Evolutionary conservation across 2,797 vertebrate genomes (phyloP), one percentile per base, ranked within the genome.

Genomic region (Pampus argenteus): DNA sequence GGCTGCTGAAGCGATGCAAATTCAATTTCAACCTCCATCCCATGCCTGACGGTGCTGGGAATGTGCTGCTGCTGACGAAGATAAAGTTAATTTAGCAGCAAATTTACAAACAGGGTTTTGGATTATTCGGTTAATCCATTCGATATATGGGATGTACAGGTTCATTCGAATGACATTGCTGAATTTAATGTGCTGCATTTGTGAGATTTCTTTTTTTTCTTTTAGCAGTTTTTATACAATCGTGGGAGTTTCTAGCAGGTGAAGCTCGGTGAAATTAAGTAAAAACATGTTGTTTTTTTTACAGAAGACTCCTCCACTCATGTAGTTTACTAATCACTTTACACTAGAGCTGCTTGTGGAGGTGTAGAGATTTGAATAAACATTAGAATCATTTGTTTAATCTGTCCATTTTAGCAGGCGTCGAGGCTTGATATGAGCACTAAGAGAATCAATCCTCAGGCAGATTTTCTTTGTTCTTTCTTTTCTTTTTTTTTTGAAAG

Each of bases 1-100:
- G 63, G 36, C 54, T 83, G 75, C 72, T 75, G 2, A 25, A 81
- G 31, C 25, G 34, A 58, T 51, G 48, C 78, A 70, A 82, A 89
- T 87, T 51, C 58, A 56, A 79, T 79, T 75, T 86, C n/a, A 71
- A 66, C 29, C 50, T 48, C 60, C 42, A 40, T 44, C 36, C 23
- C 26, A 9, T 47, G 62, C 52, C 47, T 28, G 3, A 55, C 6
- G 8, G 40, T 11, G 44, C 49, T 55, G 25, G 15, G 42, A 68
- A 57, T 50, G 15, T 50, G 48, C 55, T 9, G 36, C 73, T 54
- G 47, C 49, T 56, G 44, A 59, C 34, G 55, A 51, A 20, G 47
- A 71, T 36, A 3, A 13, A 54, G 60, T 50, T 52, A 20, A 77
- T 72, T 66, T 55, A 56, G 34, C 68, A 31, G 64, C 15, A 23